Conservation (phyloP, 2,113 vertebrate genomes). For the Nettapus auritus region DNA sequence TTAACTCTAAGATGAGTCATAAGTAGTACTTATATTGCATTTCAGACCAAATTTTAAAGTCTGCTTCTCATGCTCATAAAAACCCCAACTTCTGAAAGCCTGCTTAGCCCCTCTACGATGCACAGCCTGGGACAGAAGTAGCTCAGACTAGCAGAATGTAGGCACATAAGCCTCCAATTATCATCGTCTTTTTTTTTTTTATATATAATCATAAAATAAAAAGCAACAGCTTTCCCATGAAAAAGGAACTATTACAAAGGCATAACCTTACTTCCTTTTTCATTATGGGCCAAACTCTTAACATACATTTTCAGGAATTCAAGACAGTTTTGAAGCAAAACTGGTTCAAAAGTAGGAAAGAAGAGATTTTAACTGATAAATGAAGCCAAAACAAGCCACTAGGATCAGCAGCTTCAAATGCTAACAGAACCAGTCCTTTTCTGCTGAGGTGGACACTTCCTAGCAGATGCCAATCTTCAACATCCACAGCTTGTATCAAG, state of each 20-base stretch:
- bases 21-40: slow-evolving; percentile 51
- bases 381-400: not conserved
- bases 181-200: not conserved
- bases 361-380: not conserved
- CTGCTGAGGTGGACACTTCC: not conserved
- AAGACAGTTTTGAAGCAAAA: not conserved
- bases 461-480: not conserved
- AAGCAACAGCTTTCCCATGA: not conserved
- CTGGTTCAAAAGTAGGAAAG: not conserved
- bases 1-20: slow-evolving; percentile 63
- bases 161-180: not conserved
- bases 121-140: slow-evolving; percentile 17
- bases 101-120: not conserved
- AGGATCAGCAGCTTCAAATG: not conserved
- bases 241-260: not conserved
- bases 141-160: slow-evolving; percentile 28
- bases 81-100: not conserved
- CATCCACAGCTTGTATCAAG: not conserved
- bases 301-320: not conserved
- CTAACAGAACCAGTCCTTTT: not conserved
- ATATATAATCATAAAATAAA: not conserved
- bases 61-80: slow-evolving; percentile 18
- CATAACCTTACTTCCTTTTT: not conserved
- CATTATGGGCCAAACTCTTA: not conserved
- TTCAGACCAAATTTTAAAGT: slow-evolving; percentile 29